These are phyloP conservation scores for Allacma fusca DNA, from an alignment of 2,888 invertebrate genomes.

Conservation along the genomic window DNA sequence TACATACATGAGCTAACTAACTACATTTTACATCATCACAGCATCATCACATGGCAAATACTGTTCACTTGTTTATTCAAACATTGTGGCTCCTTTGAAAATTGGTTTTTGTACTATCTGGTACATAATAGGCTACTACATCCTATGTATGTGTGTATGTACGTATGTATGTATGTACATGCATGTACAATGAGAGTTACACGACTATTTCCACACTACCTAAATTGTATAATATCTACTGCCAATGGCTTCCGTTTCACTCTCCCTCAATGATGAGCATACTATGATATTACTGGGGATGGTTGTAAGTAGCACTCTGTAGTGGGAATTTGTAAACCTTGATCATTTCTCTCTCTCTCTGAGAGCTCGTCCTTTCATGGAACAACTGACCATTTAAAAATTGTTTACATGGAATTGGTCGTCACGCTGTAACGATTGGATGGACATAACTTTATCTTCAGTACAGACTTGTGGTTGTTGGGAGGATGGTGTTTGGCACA, in stretches of 20 bases:
- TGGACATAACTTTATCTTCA: neutral
- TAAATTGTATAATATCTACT: no score
- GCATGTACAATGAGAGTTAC: no score
- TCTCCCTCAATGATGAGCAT: no score
- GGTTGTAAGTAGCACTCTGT: no score
- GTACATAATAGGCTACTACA: no score
- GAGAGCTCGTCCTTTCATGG: neutral
- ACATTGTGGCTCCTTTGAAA: neutral
- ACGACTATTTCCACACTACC: no score
- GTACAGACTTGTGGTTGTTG: neutral
- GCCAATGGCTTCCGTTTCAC: no score
- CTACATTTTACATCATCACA: neutral
- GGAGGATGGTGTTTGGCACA: no score
- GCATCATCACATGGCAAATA: neutral
- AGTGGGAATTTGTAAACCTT: neutral
- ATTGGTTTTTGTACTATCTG: neutral
- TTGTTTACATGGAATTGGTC: neutral
- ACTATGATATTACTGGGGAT: no score
- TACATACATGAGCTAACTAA: neutral
- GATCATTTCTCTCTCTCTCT: neutral
- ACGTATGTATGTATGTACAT: no score
- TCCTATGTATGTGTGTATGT: no score
- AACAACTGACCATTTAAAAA: slow-evolving; percentile 1
- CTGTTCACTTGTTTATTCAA: neutral
- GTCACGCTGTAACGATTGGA: neutral